A percentile compares a stretch with the other conserved stretches of the same genome.
Evolutionary conservation across 2,797 vertebrate species (phyloP).

Genomic region (Enteromius afrohamiltoni): DNA sequence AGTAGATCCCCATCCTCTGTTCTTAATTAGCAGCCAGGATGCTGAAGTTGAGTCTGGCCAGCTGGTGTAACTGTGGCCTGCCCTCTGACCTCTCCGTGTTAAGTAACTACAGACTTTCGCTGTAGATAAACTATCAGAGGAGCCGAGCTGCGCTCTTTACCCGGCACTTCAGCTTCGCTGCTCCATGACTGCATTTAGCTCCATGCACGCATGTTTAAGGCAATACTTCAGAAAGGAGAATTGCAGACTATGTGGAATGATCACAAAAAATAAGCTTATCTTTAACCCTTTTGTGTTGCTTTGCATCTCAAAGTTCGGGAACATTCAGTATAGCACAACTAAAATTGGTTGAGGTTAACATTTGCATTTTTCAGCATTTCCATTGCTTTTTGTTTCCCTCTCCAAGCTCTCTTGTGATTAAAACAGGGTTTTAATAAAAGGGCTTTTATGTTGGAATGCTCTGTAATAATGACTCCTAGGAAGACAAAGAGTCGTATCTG

Average conservation of each 20-base stretch:
- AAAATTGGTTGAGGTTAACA: not conserved
- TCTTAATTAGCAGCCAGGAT: constrained; percentile 87
- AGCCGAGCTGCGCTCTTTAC: constrained; percentile 64
- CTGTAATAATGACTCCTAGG: not conserved
- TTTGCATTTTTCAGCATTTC: too few species aligned
- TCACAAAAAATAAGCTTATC: not conserved
- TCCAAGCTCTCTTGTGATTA: not conserved
- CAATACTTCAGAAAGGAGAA: not conserved
- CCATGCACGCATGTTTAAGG: not conserved
- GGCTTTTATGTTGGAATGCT: not conserved
- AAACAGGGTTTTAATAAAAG: not conserved
- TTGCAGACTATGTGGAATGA: not conserved
- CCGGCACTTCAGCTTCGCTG: constrained; percentile 54
- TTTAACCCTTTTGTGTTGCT: not conserved
- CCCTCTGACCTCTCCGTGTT: constrained; percentile 88
- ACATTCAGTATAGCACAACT: too few species aligned
- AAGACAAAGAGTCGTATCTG: not conserved
- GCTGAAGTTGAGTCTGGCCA: constrained; percentile 78
- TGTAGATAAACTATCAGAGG: constrained; percentile 86
- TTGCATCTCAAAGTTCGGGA: not conserved
- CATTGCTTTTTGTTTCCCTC: not conserved
- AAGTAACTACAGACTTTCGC: constrained; percentile 85
- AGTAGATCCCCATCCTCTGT: constrained; percentile 79
- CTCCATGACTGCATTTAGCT: constrained; percentile 45
- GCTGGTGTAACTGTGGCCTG: constrained; percentile 81